Base-by-base conservation (phyloP, 2,888 invertebrate genomes). In the Eupithecia abbreviata region DNA sequence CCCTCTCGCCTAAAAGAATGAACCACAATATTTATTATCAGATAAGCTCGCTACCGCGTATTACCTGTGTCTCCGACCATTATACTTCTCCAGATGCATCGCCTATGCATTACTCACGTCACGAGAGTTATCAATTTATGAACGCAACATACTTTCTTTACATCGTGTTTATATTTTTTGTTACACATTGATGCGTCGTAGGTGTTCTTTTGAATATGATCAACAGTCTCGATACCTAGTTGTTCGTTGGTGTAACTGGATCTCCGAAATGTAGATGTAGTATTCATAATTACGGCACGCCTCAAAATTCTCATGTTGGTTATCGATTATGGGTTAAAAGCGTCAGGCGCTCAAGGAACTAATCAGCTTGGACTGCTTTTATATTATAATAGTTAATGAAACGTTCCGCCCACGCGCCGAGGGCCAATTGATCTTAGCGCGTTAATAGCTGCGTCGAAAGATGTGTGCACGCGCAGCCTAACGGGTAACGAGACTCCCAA, bases 1-100 rank as follows among this genome's bases (percentile, higher is more conserved):
- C 93, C 89, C 90, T 89, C 92, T 91, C 92, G 91, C 91, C 93
- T 93, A 94, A 95, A 95, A 95, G 94, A 95, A 95, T 94, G 93
- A 93, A 90, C 92, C 89, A 92, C 91, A 93, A 94, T 94, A 94
- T 95, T 94, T 94, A 94, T 94, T 93, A 95, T 95, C 93, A 91
- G 95, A 95, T 95, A 94, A 92, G 90, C 89, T 88, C 88, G 94
- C 95, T 95, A 95, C 95, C 87, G 94, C 92, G 91, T 91, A 92
- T 94, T 93, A 92, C 93, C 91, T 92, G 90, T 93, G 93, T 93
- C 92, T 88, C 90, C 86, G 85, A 86, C 91, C 91, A 93, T 93
- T 93, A 91, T 92, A 91, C 91, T 84, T 86, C 85, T 85, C 88
- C 87, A 87, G 84, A 86, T 89, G 91, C 90, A 90, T 90, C 89